Evolutionary conservation across 2,113 vertebrate genomes (phyloP).

Genomic region (Microtus pennsylvanicus): DNA sequence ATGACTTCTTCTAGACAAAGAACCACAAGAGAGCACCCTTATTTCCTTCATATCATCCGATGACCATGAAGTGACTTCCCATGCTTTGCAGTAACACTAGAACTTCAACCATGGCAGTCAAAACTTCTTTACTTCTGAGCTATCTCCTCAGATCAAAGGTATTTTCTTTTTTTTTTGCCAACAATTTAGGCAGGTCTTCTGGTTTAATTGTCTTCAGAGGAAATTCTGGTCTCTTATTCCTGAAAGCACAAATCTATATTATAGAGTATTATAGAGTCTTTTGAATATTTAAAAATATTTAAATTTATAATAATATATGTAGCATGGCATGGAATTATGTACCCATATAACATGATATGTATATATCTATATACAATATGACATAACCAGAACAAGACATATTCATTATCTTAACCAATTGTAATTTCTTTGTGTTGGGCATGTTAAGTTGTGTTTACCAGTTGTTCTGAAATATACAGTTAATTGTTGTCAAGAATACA

Average conservation of each 20-base stretch:
- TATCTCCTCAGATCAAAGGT: neutral
- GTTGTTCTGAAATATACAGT: neutral
- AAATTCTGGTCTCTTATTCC: neutral
- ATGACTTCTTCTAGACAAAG: neutral
- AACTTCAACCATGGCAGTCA: rapidly evolving
- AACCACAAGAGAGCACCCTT: too few species aligned
- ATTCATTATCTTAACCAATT: neutral
- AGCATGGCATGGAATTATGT: neutral
- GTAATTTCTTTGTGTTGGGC: neutral
- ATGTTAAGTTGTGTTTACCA: neutral
- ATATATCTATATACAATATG: neutral
- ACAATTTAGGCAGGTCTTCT: neutral
- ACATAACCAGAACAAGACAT: neutral
- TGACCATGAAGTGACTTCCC: neutral
- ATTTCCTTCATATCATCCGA: too few species aligned
- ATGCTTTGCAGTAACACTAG: neutral
- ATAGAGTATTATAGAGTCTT: neutral
- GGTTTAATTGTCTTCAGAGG: neutral
- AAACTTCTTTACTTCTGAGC: neutral
- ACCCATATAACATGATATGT: neutral
- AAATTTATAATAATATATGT: neutral
- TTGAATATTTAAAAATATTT: neutral
- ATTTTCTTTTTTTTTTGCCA: neutral
- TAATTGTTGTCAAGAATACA: neutral
- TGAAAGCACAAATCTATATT: neutral